phyloP scores from a whole-genome alignment of 2,797 vertebrate species.

The Sylvilagus floridanus region DNA sequence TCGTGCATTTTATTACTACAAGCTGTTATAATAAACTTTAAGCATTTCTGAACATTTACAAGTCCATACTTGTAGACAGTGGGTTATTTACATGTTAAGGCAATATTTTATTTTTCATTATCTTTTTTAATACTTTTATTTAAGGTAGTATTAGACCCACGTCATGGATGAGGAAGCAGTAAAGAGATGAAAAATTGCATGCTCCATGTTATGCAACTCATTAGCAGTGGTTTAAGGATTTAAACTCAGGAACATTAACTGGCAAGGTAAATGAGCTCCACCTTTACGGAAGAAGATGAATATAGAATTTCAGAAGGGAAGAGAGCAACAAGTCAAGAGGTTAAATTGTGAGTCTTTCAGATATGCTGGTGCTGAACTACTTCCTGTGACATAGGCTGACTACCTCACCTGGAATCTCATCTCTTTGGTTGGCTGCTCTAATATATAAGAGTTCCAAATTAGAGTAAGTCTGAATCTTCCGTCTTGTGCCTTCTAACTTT shows the following conservation, averaged over 20 bases:
- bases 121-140: not conserved
- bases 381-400: too few relatives aligned
- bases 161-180: not conserved
- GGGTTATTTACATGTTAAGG: not conserved
- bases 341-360: too few relatives aligned
- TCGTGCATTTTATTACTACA: not conserved
- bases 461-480: not conserved
- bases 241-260: not conserved
- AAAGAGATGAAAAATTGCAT: not conserved
- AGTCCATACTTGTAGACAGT: not conserved
- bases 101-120: not conserved
- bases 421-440: not conserved
- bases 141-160: not conserved
- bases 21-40: not conserved
- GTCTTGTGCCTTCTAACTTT: not conserved
- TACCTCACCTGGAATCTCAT: not conserved
- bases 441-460: not conserved
- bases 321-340: not conserved
- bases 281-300: not conserved
- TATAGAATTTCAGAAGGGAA: not conserved
- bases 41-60: not conserved
- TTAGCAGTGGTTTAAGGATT: not conserved
- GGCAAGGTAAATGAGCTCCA: not conserved
- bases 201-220: not conserved
- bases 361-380: not conserved